Conservation (phyloP, 1,140 invertebrate species). For the Diorhabda sublineata region DNA sequence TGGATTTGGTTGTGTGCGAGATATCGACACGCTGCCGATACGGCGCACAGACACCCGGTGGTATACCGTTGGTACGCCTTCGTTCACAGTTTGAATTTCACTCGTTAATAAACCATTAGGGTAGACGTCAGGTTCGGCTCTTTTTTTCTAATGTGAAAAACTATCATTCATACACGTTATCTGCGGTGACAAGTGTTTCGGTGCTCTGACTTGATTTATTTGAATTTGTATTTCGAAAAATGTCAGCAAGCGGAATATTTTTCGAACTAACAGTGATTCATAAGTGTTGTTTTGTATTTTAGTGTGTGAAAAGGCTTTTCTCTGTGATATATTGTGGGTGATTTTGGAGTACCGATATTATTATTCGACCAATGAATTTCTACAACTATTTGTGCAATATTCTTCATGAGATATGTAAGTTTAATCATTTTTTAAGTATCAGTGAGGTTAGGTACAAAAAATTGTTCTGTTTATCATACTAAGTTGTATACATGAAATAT, state of each 20-base stretch:
- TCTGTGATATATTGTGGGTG: neutral
- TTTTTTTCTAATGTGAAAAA: constrained; percentile 14
- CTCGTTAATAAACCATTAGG: constrained; percentile 16
- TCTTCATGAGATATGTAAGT: no score
- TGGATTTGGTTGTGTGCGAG: neutral
- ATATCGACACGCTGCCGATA: neutral
- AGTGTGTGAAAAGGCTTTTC: constrained; percentile 5
- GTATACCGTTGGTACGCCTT: constrained; percentile 1
- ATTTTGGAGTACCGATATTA: neutral
- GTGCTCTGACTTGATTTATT: constrained; percentile 10
- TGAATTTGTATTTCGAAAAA: constrained; percentile 12
- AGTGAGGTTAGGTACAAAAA: no score
- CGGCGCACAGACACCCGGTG: constrained; percentile 1
- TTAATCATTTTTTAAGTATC: no score
- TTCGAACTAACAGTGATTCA: constrained; percentile 11
- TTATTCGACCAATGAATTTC: no score
- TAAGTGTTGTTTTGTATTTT: constrained; percentile 6
- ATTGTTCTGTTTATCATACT: no score
- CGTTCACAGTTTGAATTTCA: neutral
- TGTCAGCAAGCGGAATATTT: constrained; percentile 6
- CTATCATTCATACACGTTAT: constrained; percentile 14
- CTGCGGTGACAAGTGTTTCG: constrained; percentile 12
- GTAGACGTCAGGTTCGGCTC: constrained; percentile 4
- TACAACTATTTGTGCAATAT: no score
- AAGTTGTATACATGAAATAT: no score